Percentiles rank a stretch among this genome's conserved stretches.
phyloP scores from a whole-genome alignment of 2,113 vertebrate genomes.

The Corydoras maculifer region DNA sequence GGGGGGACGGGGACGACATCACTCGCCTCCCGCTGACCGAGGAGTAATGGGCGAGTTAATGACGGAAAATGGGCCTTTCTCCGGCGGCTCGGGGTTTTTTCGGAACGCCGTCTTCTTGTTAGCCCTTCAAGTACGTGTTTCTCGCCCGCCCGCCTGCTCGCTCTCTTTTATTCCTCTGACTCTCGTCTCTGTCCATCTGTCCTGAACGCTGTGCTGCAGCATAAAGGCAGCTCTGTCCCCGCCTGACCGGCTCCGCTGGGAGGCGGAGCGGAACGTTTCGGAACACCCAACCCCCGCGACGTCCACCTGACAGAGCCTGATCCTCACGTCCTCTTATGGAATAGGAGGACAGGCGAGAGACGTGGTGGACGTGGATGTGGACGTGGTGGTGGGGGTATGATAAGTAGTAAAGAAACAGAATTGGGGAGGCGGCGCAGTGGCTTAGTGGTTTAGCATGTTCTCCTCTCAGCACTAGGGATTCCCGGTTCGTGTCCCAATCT shows the following conservation, averaged over 20 bases:
- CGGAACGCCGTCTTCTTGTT: conserved; percentile 42
- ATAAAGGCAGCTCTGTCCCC: conserved; percentile 3
- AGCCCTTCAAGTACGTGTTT: background rate
- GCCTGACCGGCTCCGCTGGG: conserved; percentile 1
- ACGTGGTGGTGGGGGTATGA: too few species aligned
- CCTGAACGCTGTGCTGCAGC: conserved; percentile 9
- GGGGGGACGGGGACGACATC: conserved; percentile 6
- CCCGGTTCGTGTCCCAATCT: too few species aligned
- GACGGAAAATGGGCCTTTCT: conserved; percentile 42
- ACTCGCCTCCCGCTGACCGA: conserved; percentile 50
- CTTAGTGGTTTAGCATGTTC: too few species aligned
- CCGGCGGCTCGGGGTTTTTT: conserved; percentile 41
- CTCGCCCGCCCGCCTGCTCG: background rate
- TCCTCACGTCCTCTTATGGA: conserved; percentile 1
- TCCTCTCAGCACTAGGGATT: too few species aligned
- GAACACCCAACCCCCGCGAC: background rate
- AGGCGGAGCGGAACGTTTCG: background rate
- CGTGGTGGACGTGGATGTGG: background rate
- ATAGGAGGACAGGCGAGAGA: background rate
- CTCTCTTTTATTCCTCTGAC: background rate
- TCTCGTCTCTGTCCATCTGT: conserved; percentile 13
- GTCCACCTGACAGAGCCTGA: background rate
- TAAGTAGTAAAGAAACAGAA: background rate
- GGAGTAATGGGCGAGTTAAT: conserved; percentile 41
- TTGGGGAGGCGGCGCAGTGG: too few species aligned